Evolutionary conservation across 2,888 invertebrate genomes (phyloP).

Genomic region (Drosophila stalkeri): DNA sequence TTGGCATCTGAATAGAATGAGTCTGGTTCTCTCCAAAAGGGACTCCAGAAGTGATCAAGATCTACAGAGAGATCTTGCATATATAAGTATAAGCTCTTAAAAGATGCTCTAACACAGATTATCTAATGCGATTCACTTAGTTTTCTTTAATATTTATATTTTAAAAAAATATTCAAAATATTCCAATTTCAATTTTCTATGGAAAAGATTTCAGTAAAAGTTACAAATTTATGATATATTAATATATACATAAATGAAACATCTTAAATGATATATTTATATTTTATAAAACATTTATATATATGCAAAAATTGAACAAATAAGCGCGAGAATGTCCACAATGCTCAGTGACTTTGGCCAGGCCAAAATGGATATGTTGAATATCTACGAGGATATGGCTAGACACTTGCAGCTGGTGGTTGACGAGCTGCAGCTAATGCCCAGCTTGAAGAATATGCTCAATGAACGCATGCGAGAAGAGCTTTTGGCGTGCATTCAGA

Average conservation of each 20-base stretch:
- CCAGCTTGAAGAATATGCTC: constrained; percentile 83
- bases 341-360: constrained; percentile 97
- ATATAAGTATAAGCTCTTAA: too few species aligned
- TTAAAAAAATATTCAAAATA: background rate
- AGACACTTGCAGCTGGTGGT: constrained; percentile 90
- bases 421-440: constrained; percentile 26
- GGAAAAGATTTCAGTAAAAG: background rate
- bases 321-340: constrained; percentile 35
- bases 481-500: constrained; percentile 90
- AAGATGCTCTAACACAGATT: too few species aligned
- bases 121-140: too few species aligned
- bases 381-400: constrained; percentile 96
- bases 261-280: constrained; percentile 19
- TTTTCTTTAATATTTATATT: too few species aligned
- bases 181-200: background rate
- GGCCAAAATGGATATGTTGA: constrained; percentile 98
- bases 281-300: constrained; percentile 40
- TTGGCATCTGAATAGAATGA: too few species aligned
- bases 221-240: background rate
- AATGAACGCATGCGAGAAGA: constrained; percentile 89
- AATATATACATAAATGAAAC: background rate
- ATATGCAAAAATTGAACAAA: background rate
- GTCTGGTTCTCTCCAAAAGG: too few species aligned
- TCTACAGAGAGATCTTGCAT: too few species aligned
- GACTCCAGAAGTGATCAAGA: too few species aligned